phyloP scores from a whole-genome alignment of 1,140 invertebrate genomes.

The Tigriopus japonicus region DNA sequence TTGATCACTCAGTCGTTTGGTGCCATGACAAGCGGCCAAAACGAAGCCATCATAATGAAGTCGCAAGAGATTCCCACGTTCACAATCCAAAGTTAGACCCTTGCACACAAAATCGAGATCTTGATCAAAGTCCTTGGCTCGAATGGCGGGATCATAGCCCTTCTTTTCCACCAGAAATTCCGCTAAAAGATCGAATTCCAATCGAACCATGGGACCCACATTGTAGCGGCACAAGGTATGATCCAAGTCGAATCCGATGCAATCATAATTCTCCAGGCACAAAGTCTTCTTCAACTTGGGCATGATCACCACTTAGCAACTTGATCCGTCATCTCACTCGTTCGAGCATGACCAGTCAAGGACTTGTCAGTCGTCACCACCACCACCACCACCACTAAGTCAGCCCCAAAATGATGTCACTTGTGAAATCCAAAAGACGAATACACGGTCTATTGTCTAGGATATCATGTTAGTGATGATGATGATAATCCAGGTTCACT shows the following conservation, averaged over 20 bases:
- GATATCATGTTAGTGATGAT: too few species aligned
- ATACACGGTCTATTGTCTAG: too few species aligned
- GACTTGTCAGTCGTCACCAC: too few species aligned
- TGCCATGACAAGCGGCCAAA: slow-evolving; percentile 25
- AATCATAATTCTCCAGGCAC: slow-evolving; percentile 22
- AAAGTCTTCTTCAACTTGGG: not conserved
- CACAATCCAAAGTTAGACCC: slow-evolving; percentile 25
- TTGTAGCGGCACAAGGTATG: slow-evolving; percentile 25
- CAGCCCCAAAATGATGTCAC: too few species aligned
- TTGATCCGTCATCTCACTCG: too few species aligned
- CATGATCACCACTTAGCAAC: too few species aligned
- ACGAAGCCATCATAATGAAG: slow-evolving; percentile 23
- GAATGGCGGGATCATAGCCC: slow-evolving; percentile 18
- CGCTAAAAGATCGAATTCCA: slow-evolving; percentile 21
- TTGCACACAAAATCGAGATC: slow-evolving; percentile 19
- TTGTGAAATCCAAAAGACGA: too few species aligned
- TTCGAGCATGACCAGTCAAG: too few species aligned
- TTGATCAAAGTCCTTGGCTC: not conserved
- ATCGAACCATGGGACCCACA: slow-evolving; percentile 20
- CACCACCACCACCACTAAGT: too few species aligned
- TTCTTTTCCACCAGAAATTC: slow-evolving; percentile 21
- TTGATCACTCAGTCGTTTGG: slow-evolving; percentile 19
- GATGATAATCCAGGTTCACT: too few species aligned
- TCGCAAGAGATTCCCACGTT: slow-evolving; percentile 25
- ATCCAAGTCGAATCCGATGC: slow-evolving; percentile 26